phyloP scores from a whole-genome alignment of 2,113 vertebrate species.

The Choloepus hoffmanni region DNA sequence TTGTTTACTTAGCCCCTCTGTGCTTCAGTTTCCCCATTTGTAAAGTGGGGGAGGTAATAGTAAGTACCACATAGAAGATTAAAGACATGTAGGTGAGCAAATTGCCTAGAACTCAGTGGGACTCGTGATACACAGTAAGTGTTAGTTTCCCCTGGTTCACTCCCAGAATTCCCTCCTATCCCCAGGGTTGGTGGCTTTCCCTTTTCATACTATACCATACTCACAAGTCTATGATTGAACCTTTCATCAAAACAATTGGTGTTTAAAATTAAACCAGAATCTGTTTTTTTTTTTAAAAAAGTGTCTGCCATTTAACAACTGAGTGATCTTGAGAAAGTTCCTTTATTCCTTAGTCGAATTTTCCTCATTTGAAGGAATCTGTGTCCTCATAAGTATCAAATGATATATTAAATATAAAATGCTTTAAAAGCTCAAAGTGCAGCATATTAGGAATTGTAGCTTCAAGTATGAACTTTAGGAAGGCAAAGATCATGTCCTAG shows the following conservation, averaged over 20 bases:
- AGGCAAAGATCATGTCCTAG: neutral
- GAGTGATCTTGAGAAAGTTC: neutral
- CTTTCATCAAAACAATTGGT: neutral
- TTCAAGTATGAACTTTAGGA: neutral
- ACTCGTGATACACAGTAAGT: neutral
- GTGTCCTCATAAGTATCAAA: slow-evolving; percentile 15
- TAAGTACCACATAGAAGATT: neutral
- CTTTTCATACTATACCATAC: neutral
- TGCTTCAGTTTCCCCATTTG: neutral
- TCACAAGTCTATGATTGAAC: neutral
- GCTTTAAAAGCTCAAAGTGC: neutral
- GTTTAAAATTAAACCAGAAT: neutral
- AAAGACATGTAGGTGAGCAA: neutral
- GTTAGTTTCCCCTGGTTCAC: neutral
- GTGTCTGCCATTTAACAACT: neutral
- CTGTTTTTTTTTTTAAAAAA: neutral
- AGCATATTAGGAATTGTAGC: neutral
- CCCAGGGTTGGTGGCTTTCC: neutral
- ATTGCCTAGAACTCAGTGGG: neutral
- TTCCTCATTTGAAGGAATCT: neutral
- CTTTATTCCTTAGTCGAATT: neutral
- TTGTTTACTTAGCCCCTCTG: neutral
- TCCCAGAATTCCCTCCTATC: neutral
- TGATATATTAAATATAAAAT: slow-evolving; percentile 1
- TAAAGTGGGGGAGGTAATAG: neutral